Base-by-base conservation (phyloP, 2,113 vertebrate genomes). In the Toxotes chatareus region DNA sequence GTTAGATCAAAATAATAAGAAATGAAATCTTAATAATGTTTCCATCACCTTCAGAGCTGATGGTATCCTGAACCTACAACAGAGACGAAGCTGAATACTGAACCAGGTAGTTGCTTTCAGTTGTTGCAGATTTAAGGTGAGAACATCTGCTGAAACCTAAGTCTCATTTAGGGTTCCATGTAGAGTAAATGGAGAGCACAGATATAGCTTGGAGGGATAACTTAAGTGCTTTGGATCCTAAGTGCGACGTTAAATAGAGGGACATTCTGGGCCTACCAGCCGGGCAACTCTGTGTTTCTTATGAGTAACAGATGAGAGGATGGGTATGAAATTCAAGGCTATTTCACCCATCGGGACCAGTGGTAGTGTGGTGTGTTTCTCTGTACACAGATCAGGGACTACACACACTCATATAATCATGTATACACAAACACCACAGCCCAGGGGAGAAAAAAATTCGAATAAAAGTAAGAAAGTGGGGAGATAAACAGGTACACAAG, bases 171-270 rank as follows among this genome's bases (percentile, higher is more conserved):
- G 10, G 14, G 16, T 13, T 53, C 42, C 19, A 49, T 34, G 44
- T 14, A 49, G 57, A 46, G 11, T 19, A n/a, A 64, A 55, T 59
- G 40, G 16, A 59, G 38, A 74, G 38, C 34, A 55, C 7, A 61
- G 53, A 44, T 77, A 55, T 10, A 80, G 36, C 57, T 63, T 53
- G 36, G 42, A 66, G 31, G 53, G 51, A 64, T 19, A 5, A 84
- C 14, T 0, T 27, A 85, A 86, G 79, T 80, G 92, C 79, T 86
- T 63, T 60, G 51, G 63, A 69, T 82, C 7, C 13, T 21, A 75
- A 66, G 66, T 79, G 88, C 59, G 71, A 82, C 12, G 59, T 31
- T 62, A 69, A 73, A 56, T 32, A 66, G 32, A 46, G 7, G 55
- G 17, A 49, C 61, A 23, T 21, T 47, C 11, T 65, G n/a, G 14